Evolutionary conservation across 2,888 invertebrate genomes (phyloP), one percentile per base, ranked within the genome.

Genomic region (Lysandra coridon): DNA sequence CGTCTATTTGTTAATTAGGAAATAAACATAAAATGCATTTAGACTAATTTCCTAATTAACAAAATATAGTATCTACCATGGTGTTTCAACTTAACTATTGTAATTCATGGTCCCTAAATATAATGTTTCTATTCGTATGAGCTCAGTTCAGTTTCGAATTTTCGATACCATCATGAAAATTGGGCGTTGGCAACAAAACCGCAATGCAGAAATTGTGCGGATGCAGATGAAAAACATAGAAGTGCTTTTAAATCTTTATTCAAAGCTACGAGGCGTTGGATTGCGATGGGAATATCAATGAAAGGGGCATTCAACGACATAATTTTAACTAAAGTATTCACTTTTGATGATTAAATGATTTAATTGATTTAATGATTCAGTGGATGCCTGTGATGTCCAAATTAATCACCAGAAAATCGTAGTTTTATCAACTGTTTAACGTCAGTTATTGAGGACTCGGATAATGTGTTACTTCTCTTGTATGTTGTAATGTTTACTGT

Each of bases 191-290:
- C 33, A 5, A 69, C 69, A 69, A 37, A 69, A 17, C 69, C 17
- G 69, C 69, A 69, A 69, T 69, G 69, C 69, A 69, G 69, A 69
- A 69, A 69, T 17, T 14, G 33, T 69, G 33, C 69, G 33, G 14
- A 64, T 64, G 64, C 64, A 30, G 64, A 69, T 69, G 69, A 33
- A 69, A 69, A 69, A 33, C 17, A 33, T 33, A 69, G 12, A 69
- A 64, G 30, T 64, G 64, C 33, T 14, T 69, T 69, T 33, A 69
- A 33, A 69, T 69, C 12, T 33, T 14, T 69, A 14, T 33, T 69
- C 69, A 33, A 14, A 69, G 69, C 69, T 69, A 4, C 7, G 23
- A 23, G 69, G 69, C 23, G 23, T 62, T 62, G 62, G 33, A 69
- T 69, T 33, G 69, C 33, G 5, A 37, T 69, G 30, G 30, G 69